Percentiles rank a stretch among this genome's conserved stretches.
Conservation (phyloP, 2,113 vertebrate species). For the Pygoscelis adeliae region DNA sequence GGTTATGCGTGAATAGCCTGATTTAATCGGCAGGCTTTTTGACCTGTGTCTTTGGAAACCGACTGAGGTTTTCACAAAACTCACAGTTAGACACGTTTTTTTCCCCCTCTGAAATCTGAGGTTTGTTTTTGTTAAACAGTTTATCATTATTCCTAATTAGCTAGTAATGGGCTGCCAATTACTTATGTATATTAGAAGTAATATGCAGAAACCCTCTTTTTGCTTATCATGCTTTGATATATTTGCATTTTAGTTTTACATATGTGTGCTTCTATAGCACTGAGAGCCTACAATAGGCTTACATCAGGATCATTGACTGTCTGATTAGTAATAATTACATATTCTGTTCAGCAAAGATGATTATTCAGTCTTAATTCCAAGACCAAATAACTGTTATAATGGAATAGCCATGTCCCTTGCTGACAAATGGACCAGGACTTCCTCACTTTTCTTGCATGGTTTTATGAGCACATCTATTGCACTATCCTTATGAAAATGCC, state of each 20-base stretch:
- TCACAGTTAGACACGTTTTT: neutral
- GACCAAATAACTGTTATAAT: neutral
- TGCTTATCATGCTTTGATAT: neutral
- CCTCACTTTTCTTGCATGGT: neutral
- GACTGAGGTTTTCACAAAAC: neutral
- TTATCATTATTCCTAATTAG: conserved; percentile 57
- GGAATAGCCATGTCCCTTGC: neutral
- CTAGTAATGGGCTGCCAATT: conserved; percentile 38
- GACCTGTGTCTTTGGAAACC: neutral
- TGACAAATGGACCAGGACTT: neutral
- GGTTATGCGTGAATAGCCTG: neutral
- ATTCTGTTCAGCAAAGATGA: neutral
- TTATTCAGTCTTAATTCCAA: conserved; percentile 1
- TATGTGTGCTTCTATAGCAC: neutral
- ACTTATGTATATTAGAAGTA: neutral
- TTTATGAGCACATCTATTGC: neutral
- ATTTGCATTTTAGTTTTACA: conserved; percentile 19
- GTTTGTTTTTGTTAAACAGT: conserved; percentile 37
- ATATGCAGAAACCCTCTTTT: neutral
- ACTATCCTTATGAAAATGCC: neutral
- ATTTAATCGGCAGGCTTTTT: neutral
- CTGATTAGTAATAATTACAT: conserved; percentile 23
- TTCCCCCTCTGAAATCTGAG: neutral
- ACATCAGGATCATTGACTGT: neutral
- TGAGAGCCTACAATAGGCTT: neutral